Base-by-base conservation (phyloP, 1,140 invertebrate species). In the Bacillus rossius region DNA sequence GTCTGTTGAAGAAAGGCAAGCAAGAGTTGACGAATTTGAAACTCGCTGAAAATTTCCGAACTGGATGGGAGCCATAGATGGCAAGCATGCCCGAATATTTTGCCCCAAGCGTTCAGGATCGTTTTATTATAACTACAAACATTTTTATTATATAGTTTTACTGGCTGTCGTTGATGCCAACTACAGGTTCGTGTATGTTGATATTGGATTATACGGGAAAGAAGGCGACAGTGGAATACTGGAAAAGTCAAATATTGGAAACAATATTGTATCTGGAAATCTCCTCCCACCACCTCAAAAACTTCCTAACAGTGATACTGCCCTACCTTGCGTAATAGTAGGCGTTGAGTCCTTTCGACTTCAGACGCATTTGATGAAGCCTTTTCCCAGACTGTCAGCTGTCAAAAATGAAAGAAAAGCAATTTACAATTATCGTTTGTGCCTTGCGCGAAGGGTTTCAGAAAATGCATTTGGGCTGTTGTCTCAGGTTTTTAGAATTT, bases 291-390 rank as follows among this genome's bases (percentile, higher is more conserved):
- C 26, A 22, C 62, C 64, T 55, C 48, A 55, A 54, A 38, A 47
- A 43, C 64, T 70, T 19, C 29, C 29, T 34, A 41, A 57, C 55
- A 64, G 29, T n/a, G 54, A 63, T 19, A 59, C 53, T 51, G 8
- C 48, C 19, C 25, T 68, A 29, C 67, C 69, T 23, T 64, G 64
- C 66, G 59, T 70, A 23, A 47, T 73, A 52, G 61, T 72, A 43
- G 69, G 58, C 38, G 73, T 72, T 61, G 67, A 71, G 41, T 71
- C 73, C 25, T 75, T 74, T 67, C 61, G 65, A 22, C 53, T 73
- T 22, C 16, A 48, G 13, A 57, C 47, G 42, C 57, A 66, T 48
- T 34, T 73, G 8, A 69, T 75, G 66, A 67, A 66, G 59, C 70
- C 67, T 22, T 71, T 61, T 61, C 55, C 68, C 29, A 60, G 65